Evolutionary conservation across 2,113 vertebrate species (phyloP), one percentile per base, ranked within the genome.

Genomic region (Elanus axillaris): DNA sequence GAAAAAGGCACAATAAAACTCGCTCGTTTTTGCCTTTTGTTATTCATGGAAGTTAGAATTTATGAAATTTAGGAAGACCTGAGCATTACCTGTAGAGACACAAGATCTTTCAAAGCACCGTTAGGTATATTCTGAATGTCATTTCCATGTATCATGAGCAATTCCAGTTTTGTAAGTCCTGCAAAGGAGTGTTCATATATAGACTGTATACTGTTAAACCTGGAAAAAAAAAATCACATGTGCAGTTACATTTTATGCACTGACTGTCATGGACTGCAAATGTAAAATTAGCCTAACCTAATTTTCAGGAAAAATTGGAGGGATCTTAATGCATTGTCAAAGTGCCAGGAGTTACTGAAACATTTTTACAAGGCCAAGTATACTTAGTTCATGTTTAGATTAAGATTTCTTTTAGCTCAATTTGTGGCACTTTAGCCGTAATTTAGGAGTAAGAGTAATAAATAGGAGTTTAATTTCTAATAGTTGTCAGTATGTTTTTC

Each of bases 101-200:
- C 16, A 2, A 99, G 98, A 89, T 99, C 99, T 86, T 94, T 98
- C 94, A 99, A 98, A 53, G 96, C 98, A 31, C 98, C 98, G 4
- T 98, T 96, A 4, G 99, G 99, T 78, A 99, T 98, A 48, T 79
- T 96, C 59, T 98, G 98, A 69, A 99, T 98, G 86, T 99, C 98
- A 43, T 99, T 99, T 29, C 99, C 99, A 53, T 99, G 99, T 40
- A 99, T 91, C 98, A 99, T 98, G 10, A 99, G 99, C 19, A 99
- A 97, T 96, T 99, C 98, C 89, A 99, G 88, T 94, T 98, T 98
- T 71, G 93, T 95, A 82, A 99, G 97, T 42, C 98, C 99, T 22
- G 97, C 91, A 84, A 99, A 98, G 0, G 99, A 99, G 59, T 93
- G 96, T 36, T 98, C 98, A 0, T 98, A 96, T 88, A 99, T 81